Evolutionary conservation across 2,888 invertebrate species (phyloP).

Genomic region (Glaucopsyche alexis): DNA sequence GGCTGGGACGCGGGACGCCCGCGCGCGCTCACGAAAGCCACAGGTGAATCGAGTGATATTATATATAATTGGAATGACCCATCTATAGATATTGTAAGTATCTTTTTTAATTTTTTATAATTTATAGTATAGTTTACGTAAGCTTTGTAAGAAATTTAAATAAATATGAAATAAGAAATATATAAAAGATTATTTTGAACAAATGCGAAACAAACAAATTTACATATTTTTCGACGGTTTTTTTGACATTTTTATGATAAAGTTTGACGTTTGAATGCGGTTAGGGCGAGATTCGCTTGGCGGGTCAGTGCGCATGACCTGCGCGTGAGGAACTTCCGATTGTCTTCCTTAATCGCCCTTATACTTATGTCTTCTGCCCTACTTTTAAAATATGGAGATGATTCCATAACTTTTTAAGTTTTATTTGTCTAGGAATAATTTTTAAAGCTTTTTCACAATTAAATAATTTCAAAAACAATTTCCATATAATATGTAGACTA

Average conservation of each 20-base stretch:
- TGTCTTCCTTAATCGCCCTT: constrained; percentile 40
- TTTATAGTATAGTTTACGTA: too few species aligned
- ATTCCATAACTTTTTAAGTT: too few species aligned
- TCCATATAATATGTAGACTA: too few species aligned
- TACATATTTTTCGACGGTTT: constrained; percentile 42
- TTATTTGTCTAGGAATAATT: too few species aligned
- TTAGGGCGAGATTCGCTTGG: constrained; percentile 49
- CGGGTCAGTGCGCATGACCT: constrained; percentile 62
- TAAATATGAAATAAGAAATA: neutral
- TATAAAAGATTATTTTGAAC: too few species aligned
- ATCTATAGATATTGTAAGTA: constrained; percentile 31
- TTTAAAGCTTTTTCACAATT: too few species aligned
- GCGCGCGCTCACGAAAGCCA: constrained; percentile 50
- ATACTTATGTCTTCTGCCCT: constrained; percentile 59
- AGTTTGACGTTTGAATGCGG: constrained; percentile 51
- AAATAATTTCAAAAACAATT: too few species aligned
- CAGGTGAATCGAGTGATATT: constrained; percentile 60
- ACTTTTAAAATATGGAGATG: constrained; percentile 46
- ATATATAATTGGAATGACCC: constrained; percentile 48
- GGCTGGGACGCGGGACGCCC: constrained; percentile 52
- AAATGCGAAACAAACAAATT: too few species aligned
- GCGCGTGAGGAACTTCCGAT: constrained; percentile 62
- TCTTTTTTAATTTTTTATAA: constrained; percentile 46
- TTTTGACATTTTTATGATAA: constrained; percentile 50
- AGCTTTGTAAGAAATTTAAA: too few species aligned